phyloP scores from a whole-genome alignment of 2,888 invertebrate species.

The Neocrepidodera transversa region DNA sequence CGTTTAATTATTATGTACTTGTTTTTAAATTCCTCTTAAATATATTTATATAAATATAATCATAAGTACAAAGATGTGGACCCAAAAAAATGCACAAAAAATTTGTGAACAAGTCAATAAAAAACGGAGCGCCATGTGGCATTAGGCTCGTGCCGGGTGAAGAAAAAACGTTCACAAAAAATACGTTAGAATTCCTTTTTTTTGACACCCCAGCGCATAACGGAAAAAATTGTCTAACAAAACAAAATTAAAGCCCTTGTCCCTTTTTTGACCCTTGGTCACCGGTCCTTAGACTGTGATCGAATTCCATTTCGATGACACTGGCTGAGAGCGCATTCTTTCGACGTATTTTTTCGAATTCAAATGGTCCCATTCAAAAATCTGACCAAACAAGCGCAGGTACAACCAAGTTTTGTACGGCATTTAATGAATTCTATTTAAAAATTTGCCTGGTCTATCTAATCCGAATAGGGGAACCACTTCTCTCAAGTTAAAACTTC shows the following conservation, averaged over 20 bases:
- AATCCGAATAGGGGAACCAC: conserved; percentile 40
- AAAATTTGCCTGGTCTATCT: conserved; percentile 34
- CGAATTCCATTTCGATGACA: conserved; percentile 19
- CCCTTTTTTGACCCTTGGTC: conserved; percentile 50
- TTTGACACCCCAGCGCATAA: conserved; percentile 43
- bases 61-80: too few species aligned
- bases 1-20: too few species aligned
- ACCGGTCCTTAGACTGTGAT: conserved; percentile 41
- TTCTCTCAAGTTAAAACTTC: conserved; percentile 33
- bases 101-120: conserved; percentile 42
- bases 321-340: conserved; percentile 37
- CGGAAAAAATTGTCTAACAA: conserved; percentile 46
- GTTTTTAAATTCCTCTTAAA: too few species aligned
- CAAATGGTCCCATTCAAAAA: conserved; percentile 43
- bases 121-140: conserved; percentile 39
- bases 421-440: conserved; percentile 27
- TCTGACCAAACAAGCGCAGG: conserved; percentile 39
- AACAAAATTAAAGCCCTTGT: conserved; percentile 41
- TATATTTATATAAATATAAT: too few species aligned
- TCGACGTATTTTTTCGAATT: conserved; percentile 42
- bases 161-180: conserved; percentile 45
- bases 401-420: conserved; percentile 24
- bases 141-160: conserved; percentile 40
- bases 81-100: too few species aligned
- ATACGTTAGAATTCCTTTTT: conserved; percentile 47